phyloP scores from a whole-genome alignment of 64 coral and sea anemone species.

The Montipora sp. region DNA sequence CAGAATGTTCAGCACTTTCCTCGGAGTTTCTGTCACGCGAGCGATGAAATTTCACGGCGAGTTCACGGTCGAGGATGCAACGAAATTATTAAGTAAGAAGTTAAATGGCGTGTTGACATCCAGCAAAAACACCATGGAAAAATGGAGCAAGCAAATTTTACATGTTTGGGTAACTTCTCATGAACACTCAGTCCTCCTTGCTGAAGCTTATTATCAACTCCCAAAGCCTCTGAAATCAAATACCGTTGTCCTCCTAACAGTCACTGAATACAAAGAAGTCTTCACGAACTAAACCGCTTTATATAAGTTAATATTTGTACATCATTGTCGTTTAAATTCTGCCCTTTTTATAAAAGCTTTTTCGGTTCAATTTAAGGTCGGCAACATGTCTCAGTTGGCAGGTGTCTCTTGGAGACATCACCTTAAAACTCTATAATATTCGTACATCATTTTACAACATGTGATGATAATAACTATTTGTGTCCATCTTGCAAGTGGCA shows the following conservation, averaged over 20 bases:
- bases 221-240: conserved; percentile 67
- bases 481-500: conserved; percentile 67
- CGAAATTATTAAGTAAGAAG: conserved; percentile 72
- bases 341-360: no score
- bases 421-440: no score
- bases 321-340: no score
- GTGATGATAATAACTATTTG: conserved; percentile 65
- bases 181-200: conserved; percentile 41
- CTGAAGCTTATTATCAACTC: conserved; percentile 48
- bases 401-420: no score
- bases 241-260: conserved; percentile 81
- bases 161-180: conserved; percentile 82
- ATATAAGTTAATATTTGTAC: no score
- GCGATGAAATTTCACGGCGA: conserved; percentile 89
- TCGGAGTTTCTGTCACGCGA: conserved; percentile 88
- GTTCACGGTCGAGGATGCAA: conserved; percentile 78
- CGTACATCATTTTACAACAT: conserved; percentile 32
- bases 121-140: conserved; percentile 78
- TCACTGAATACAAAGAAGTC: conserved; percentile 74
- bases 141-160: conserved; percentile 90
- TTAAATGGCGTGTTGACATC: conserved; percentile 77
- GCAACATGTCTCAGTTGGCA: no score
- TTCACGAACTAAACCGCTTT: conserved; percentile 37
- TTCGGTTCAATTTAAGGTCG: no score
- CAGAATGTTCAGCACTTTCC: conserved; percentile 68